Percentiles rank a stretch among this genome's conserved stretches.
phyloP scores from a whole-genome alignment of 2,113 vertebrate species.

The Vidua chalybeata region DNA sequence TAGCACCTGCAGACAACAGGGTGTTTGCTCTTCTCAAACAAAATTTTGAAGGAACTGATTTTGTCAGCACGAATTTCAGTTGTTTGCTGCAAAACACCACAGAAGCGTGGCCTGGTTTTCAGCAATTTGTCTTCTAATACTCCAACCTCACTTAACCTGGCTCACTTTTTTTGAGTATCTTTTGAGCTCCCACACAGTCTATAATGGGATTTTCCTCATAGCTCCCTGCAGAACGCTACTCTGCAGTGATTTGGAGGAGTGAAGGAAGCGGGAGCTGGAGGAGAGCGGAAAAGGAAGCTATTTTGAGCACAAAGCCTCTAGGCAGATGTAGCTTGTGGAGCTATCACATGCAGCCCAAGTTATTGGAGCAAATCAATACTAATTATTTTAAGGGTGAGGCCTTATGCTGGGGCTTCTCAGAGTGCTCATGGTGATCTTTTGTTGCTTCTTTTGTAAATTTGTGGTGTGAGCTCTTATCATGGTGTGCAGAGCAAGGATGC shows the following conservation, averaged over 20 bases:
- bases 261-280: background rate
- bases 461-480: background rate
- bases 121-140: conserved; percentile 10
- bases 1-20: background rate
- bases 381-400: conserved; percentile 67
- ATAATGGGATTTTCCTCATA: conserved; percentile 41
- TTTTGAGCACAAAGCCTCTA: conserved; percentile 57
- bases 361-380: conserved; percentile 70
- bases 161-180: conserved; percentile 9
- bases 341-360: conserved; percentile 42
- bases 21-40: background rate
- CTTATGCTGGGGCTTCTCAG: conserved; percentile 22
- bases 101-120: background rate
- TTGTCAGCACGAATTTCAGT: background rate
- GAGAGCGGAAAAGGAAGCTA: conserved; percentile 42
- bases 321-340: conserved; percentile 61
- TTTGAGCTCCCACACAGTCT: conserved; percentile 28
- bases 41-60: background rate
- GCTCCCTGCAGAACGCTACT: background rate
- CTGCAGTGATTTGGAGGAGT: conserved; percentile 6
- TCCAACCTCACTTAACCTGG: conserved; percentile 34
- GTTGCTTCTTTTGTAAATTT: conserved; percentile 29
- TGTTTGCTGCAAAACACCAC: background rate
- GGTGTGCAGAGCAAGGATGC: background rate
- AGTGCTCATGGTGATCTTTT: conserved; percentile 37